Evolutionary conservation across 2,113 vertebrate species (phyloP).

Genomic region (Rynchops niger): DNA sequence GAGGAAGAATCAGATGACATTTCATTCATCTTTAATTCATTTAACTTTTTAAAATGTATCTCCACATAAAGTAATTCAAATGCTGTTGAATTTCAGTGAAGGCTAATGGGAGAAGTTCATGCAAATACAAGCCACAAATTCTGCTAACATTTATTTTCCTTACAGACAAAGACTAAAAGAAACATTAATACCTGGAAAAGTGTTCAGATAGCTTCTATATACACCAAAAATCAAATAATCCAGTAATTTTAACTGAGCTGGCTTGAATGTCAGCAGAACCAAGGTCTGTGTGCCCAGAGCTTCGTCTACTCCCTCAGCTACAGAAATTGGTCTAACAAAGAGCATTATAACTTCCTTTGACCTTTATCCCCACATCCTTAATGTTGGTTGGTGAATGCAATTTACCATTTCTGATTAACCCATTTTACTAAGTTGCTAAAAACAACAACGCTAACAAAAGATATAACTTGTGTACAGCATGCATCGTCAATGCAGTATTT

Average conservation of each 20-base stretch:
- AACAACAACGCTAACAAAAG: background rate
- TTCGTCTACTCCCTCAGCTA: background rate
- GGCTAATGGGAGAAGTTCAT: background rate
- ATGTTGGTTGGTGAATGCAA: background rate
- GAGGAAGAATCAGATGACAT: background rate
- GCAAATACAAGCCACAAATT: background rate
- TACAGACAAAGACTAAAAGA: background rate
- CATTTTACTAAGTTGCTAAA: background rate
- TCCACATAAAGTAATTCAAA: background rate
- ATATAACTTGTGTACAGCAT: background rate
- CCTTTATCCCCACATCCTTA: background rate
- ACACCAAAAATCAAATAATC: background rate
- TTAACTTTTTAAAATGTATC: background rate
- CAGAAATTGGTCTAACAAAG: background rate
- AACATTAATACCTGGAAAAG: background rate
- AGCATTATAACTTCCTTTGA: background rate
- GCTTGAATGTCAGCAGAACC: background rate
- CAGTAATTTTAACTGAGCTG: background rate
- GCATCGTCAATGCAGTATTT: background rate
- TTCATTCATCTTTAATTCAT: background rate
- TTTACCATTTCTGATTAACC: background rate
- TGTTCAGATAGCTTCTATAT: background rate
- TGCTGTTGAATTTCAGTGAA: background rate
- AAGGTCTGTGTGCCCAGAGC: background rate
- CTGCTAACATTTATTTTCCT: background rate